phyloP scores from a whole-genome alignment of 2,888 invertebrate species.

The Acanthoscelides obtectus region DNA sequence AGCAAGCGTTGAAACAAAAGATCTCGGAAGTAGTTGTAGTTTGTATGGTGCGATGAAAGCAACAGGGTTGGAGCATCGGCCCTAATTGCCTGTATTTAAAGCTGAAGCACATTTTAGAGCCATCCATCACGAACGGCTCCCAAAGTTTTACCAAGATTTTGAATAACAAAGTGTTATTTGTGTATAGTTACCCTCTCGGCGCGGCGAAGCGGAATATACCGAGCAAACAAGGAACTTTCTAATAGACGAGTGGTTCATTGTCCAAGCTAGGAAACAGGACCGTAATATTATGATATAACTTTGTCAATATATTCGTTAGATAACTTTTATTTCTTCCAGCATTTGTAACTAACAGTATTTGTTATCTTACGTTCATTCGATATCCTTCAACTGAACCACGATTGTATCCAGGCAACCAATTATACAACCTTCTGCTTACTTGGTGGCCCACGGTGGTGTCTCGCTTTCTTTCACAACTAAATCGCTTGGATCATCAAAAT shows the following conservation, averaged over 20 bases:
- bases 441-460: no score
- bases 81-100: neutral
- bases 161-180: neutral
- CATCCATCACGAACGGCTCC: neutral
- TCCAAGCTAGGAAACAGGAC: neutral
- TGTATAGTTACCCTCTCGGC: neutral
- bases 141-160: neutral
- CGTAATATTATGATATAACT: neutral
- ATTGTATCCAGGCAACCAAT: no score
- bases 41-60: neutral
- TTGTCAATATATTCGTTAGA: no score
- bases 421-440: no score
- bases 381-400: no score
- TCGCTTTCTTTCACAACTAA: no score
- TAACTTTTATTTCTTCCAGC: no score
- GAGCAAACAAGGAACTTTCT: neutral
- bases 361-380: no score
- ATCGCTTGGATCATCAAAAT: no score
- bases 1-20: neutral
- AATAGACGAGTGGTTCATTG: constrained; percentile 10
- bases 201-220: neutral
- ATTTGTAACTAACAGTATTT: no score
- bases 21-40: neutral
- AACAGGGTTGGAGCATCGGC: no score
- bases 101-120: neutral